These are phyloP conservation scores for Malurus elegans DNA, from an alignment of 2,113 vertebrate species.

Conservation along the genomic window DNA sequence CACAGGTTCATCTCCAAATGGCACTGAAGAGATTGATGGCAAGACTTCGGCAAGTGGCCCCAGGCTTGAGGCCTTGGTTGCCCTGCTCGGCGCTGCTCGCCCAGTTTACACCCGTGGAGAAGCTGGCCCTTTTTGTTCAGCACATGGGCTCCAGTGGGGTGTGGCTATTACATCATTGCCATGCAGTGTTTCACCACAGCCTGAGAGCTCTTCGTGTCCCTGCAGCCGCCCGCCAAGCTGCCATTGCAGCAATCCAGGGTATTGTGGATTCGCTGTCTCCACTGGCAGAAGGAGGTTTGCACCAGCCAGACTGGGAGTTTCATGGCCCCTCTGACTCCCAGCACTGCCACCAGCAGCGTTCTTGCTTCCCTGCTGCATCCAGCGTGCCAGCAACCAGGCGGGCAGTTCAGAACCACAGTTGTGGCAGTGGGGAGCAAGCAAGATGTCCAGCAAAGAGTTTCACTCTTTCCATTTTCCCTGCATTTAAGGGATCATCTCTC, in stretches of 20 bases:
- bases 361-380: background rate
- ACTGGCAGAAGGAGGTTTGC: background rate
- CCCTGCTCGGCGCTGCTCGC: rapidly evolving
- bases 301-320: background rate
- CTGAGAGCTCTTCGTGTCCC: background rate
- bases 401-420: background rate
- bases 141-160: background rate
- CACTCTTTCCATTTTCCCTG: background rate
- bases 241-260: background rate
- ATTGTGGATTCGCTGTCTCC: background rate
- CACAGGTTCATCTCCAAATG: conserved; percentile 1
- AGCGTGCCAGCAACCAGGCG: rapidly evolving
- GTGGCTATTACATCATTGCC: background rate
- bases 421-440: rapidly evolving
- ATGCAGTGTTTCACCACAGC: background rate
- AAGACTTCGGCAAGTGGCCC: background rate
- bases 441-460: background rate
- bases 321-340: background rate
- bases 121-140: conserved; percentile 51
- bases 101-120: conserved; percentile 8
- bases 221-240: background rate
- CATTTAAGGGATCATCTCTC: background rate
- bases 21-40: background rate
- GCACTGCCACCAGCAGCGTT: background rate
- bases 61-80: background rate